These are phyloP conservation scores for Scytalopus superciliaris DNA, from an alignment of 2,113 vertebrate species.

Conservation along the genomic window DNA sequence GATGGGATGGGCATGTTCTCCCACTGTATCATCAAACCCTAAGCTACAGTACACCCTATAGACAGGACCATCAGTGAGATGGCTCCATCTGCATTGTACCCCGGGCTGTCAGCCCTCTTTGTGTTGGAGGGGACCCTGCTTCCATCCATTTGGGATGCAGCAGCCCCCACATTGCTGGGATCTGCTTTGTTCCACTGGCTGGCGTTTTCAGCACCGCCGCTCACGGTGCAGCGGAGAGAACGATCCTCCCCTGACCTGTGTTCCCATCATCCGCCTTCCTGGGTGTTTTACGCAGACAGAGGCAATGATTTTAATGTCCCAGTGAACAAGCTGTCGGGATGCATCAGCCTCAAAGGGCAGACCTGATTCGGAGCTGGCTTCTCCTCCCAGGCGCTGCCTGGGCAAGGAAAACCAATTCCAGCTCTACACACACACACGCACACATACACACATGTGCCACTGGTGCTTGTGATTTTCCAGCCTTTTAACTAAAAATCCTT, in stretches of 20 bases:
- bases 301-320: constrained; percentile 57
- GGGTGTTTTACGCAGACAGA: constrained; percentile 15
- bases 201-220: rapidly evolving
- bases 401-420: background rate
- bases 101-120: background rate
- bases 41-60: background rate
- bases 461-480: background rate
- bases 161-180: rapidly evolving
- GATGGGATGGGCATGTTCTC: background rate
- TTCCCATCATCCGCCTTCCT: background rate
- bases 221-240: background rate
- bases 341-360: constrained; percentile 66
- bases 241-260: constrained; percentile 1
- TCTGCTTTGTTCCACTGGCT: background rate
- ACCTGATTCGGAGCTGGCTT: background rate
- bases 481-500: background rate
- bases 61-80: rapidly evolving
- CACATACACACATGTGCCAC: rapidly evolving
- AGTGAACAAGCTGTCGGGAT: constrained; percentile 58
- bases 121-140: background rate
- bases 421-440: background rate
- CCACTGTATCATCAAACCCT: background rate
- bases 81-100: background rate
- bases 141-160: background rate
- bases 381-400: background rate